These are phyloP conservation scores for Bovichtus variegatus DNA, from an alignment of 2,797 vertebrate genomes.

Conservation along the genomic window DNA sequence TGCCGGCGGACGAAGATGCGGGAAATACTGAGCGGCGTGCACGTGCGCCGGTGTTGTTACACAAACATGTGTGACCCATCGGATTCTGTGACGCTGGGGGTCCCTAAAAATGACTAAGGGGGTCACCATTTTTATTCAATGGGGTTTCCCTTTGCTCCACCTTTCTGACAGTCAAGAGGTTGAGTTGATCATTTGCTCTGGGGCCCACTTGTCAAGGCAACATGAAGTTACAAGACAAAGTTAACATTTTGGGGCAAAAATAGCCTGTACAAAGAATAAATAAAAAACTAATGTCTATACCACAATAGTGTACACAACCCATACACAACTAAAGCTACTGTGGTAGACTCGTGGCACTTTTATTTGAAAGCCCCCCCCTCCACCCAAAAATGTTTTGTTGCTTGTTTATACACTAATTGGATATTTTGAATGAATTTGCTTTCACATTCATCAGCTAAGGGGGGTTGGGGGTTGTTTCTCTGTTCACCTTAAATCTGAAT, in stretches of 20 bases:
- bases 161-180: not conserved
- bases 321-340: not conserved
- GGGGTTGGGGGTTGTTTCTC: not conserved
- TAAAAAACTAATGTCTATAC: not conserved
- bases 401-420: too few relatives aligned
- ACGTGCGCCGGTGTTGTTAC: not conserved
- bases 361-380: not conserved
- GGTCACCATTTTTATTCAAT: not conserved
- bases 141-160: not conserved
- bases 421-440: not conserved
- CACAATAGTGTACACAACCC: too few relatives aligned
- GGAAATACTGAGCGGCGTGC: not conserved
- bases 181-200: not conserved
- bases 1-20: conserved; percentile 7
- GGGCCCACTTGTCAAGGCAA: not conserved
- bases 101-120: not conserved
- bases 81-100: not conserved
- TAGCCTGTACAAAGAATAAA: not conserved
- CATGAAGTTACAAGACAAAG: not conserved
- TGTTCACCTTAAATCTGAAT: not conserved
- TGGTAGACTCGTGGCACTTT: not conserved
- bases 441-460: not conserved
- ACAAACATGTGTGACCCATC: not conserved
- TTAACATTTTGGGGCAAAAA: not conserved
- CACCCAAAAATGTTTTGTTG: not conserved